A percentile compares a stretch with the other conserved stretches of the same genome.
Conservation (phyloP, 2,888 invertebrate genomes). For the Sinodicranocentrus sp. region DNA sequence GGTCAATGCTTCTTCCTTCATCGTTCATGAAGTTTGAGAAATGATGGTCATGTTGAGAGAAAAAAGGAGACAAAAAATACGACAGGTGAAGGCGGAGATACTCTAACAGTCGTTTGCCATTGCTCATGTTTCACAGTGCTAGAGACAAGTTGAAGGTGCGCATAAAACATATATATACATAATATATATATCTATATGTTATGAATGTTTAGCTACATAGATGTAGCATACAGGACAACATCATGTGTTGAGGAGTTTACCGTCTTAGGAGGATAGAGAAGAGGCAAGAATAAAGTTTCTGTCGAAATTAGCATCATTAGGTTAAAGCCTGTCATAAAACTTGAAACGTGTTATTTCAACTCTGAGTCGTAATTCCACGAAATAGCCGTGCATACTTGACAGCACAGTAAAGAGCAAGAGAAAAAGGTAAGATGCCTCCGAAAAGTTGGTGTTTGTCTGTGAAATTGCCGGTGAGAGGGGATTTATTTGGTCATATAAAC, state of each 20-base stretch:
- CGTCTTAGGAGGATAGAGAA: background rate
- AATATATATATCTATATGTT: too few species aligned
- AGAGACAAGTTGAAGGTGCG: constrained; percentile 2
- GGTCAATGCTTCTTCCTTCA: constrained; percentile 55
- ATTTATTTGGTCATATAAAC: constrained; percentile 26
- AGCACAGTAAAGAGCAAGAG: background rate
- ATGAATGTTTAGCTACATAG: too few species aligned
- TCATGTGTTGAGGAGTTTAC: too few species aligned
- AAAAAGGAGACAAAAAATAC: constrained; percentile 46
- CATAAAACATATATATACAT: background rate
- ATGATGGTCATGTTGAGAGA: constrained; percentile 54
- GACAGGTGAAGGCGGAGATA: constrained; percentile 61
- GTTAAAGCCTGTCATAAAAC: constrained; percentile 68
- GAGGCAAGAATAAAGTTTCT: constrained; percentile 52
- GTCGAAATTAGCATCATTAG: constrained; percentile 71
- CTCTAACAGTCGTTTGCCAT: constrained; percentile 35
- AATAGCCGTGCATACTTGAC: constrained; percentile 28
- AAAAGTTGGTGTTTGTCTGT: constrained; percentile 22
- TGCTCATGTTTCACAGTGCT: constrained; percentile 22
- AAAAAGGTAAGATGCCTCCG: background rate
- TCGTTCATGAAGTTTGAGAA: constrained; percentile 52
- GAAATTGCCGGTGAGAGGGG: constrained; percentile 53
- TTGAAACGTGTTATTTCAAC: constrained; percentile 63
- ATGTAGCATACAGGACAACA: too few species aligned
- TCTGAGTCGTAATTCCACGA: constrained; percentile 59